These are phyloP conservation scores for Drosophila parvula DNA, from an alignment of 1,140 invertebrate genomes.

Conservation along the genomic window DNA sequence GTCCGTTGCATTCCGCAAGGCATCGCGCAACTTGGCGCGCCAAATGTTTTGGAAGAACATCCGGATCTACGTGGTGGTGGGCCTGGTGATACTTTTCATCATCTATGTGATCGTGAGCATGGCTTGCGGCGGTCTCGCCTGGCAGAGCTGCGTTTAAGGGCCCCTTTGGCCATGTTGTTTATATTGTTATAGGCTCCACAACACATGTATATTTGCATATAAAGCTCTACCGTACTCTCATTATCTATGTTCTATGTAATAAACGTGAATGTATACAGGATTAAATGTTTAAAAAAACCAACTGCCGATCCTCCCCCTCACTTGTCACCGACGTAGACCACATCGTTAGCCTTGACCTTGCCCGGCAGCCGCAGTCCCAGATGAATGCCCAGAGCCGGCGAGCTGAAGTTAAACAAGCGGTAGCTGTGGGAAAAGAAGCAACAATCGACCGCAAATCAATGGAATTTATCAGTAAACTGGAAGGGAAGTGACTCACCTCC, in stretches of 20 bases:
- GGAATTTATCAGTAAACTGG: background rate
- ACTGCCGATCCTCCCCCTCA: slow-evolving; percentile 10
- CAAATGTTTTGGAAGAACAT: slow-evolving; percentile 97
- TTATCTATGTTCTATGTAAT: slow-evolving; percentile 75
- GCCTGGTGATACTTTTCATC: slow-evolving; percentile 88
- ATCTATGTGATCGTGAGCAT: slow-evolving; percentile 95
- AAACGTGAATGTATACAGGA: slow-evolving; percentile 62
- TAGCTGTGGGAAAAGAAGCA: slow-evolving; percentile 53
- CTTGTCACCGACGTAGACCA: slow-evolving; percentile 72
- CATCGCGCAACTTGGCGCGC: slow-evolving; percentile 92
- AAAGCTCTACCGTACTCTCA: slow-evolving; percentile 62
- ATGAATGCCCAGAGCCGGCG: slow-evolving; percentile 77
- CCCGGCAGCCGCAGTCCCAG: slow-evolving; percentile 69
- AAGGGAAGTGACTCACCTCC: slow-evolving; percentile 44
- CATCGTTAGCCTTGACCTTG: slow-evolving; percentile 68
- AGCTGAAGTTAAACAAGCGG: slow-evolving; percentile 63
- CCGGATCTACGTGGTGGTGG: slow-evolving; percentile 93
- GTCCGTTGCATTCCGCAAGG: slow-evolving; percentile 94
- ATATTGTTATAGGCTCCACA: slow-evolving; percentile 51
- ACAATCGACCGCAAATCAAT: background rate
- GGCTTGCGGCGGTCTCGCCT: slow-evolving; percentile 92
- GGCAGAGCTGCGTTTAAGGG: slow-evolving; percentile 88
- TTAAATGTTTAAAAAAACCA: slow-evolving; percentile 6
- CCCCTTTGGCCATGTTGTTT: slow-evolving; percentile 35
- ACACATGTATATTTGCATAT: slow-evolving; percentile 55